These are phyloP conservation scores for Nasua narica DNA, from an alignment of 2,797 vertebrate species.

Conservation along the genomic window DNA sequence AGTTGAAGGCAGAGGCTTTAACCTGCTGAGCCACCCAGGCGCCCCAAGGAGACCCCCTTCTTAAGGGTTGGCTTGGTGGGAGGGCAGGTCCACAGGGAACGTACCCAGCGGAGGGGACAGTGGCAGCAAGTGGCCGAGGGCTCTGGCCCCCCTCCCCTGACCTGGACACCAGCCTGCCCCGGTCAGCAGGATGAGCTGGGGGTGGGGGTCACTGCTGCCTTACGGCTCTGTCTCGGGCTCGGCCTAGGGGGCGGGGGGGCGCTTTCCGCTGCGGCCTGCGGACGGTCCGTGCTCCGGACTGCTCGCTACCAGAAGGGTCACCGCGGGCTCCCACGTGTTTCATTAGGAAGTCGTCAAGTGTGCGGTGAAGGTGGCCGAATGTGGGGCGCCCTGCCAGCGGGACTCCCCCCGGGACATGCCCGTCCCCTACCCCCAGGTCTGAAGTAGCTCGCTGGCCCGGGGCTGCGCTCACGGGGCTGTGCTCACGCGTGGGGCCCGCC, in stretches of 20 bases:
- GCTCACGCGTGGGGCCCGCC: rapidly evolving
- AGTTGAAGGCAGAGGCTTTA: no score
- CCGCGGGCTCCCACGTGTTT: no score
- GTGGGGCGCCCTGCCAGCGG: background rate
- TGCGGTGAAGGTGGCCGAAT: background rate
- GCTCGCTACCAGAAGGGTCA: background rate
- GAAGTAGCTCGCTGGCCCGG: no score
- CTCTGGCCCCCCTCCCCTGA: background rate
- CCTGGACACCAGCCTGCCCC: background rate
- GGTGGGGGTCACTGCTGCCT: background rate
- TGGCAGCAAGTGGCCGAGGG: background rate
- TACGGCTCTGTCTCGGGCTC: no score
- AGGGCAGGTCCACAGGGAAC: no score
- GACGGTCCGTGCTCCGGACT: background rate
- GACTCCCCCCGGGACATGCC: background rate
- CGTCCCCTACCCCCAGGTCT: rapidly evolving
- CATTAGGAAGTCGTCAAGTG: background rate
- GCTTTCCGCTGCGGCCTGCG: background rate
- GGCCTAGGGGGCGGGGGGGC: no score
- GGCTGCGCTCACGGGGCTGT: background rate
- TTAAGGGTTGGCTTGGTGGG: background rate
- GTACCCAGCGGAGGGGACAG: background rate
- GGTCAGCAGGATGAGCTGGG: background rate
- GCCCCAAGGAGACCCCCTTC: no score
- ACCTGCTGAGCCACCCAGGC: no score